Base-by-base conservation (phyloP, 2,113 vertebrate genomes). In the Cyanistes caeruleus region DNA sequence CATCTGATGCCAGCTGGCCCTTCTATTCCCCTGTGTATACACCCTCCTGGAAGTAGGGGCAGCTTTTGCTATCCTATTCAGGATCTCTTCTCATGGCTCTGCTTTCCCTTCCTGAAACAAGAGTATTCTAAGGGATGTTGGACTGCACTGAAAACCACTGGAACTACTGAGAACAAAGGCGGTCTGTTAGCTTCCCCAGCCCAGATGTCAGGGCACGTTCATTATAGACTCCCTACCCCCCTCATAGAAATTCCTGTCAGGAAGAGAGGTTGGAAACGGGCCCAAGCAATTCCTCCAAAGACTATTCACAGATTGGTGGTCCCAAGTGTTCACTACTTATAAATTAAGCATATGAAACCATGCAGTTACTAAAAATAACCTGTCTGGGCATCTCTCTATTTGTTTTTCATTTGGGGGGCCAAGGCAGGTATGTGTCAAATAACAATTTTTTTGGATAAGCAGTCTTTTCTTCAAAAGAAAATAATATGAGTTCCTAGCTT, bases 241-340 rank as follows among this genome's bases (percentile, higher is more conserved):
- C 52, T 90, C 72, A 86, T 6, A 87, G 72, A 88, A 93, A 94
- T 95, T 94, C 72, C 68, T 94, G 37, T 92, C 90, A 92, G 88
- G 72, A 92, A 94, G 41, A 78, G 60, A 68, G 44, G 41, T 78
- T 94, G 89, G 84, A 94, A 95, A 70, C 35, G 9, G 39, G 73
- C 64, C 91, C 49, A 82, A 92, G 52, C 24, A 92, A 44, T 74
- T 94, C 58, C 46, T 78, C 69, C 84, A 82, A 92, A 94, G 77
- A n/a, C 69, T 81, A 19, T 80, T 87, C 73, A 87, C 60, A 91
- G 91, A 94, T 43, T 94, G 77, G 80, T 90, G 87, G 84, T 59
- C 69, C 69, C 77, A 91, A 82, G 60, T 73, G 77, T 82, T 94
- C 70, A 65, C n/a, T 73, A 68, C 74, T 84, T 91, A 70, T 65